Conservation (phyloP, 2,888 invertebrate genomes). For the Rhagonycha lutea region DNA sequence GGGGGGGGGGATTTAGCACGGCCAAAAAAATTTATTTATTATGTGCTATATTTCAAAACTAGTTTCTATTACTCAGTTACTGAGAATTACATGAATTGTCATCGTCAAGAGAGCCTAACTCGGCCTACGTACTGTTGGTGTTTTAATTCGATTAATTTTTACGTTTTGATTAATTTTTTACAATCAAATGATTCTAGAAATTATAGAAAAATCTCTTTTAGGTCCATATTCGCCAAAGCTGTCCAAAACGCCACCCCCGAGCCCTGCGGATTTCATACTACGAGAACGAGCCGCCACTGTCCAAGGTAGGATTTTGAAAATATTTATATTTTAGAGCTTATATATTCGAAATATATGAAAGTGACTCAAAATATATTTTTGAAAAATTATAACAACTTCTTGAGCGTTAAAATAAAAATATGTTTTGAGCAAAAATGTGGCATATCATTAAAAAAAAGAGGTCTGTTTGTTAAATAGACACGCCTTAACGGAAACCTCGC, state of each 20-base stretch:
- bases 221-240: slow-evolving; percentile 66
- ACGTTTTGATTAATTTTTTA: too few relatives aligned
- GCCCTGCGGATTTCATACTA: slow-evolving; percentile 67
- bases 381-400: background rate
- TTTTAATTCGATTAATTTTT: background rate
- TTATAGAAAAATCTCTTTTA: slow-evolving; percentile 43
- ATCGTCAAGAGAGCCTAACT: background rate
- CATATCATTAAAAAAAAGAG: slow-evolving; percentile 32
- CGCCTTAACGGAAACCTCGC: background rate
- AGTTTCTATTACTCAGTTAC: too few relatives aligned
- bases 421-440: slow-evolving; percentile 35
- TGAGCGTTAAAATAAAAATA: slow-evolving; percentile 10
- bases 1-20: too few relatives aligned
- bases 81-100: too few relatives aligned
- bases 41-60: too few relatives aligned
- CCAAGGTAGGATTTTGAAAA: slow-evolving; percentile 50
- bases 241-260: slow-evolving; percentile 72
- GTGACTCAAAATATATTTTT: slow-evolving; percentile 22
- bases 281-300: slow-evolving; percentile 58
- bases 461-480: background rate
- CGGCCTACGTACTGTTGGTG: background rate
- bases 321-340: slow-evolving; percentile 5
- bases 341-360: background rate
- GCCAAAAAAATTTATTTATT: too few relatives aligned
- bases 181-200: background rate